Base-by-base conservation (phyloP, 1,140 invertebrate species). In the Teleopsis dalmanni region DNA sequence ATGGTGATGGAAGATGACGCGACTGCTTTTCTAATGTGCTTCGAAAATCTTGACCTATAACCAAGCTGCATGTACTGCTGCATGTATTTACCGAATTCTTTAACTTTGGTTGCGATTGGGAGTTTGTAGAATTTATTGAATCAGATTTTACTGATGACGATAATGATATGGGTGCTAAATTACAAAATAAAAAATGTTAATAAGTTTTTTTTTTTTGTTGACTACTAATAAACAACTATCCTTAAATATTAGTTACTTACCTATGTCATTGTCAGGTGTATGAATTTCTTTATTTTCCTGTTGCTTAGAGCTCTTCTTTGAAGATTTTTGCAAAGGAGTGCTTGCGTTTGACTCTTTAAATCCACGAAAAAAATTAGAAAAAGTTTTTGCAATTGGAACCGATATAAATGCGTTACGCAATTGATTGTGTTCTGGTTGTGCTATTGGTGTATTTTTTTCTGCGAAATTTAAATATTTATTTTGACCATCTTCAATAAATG, bases 61-160 rank as follows among this genome's bases (percentile, higher is more conserved):
- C 53, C n/a, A 57, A n/a, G 29, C 42, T 46, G 13, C 50, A 33
- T 19, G 22, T 33, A 34, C 45, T 48, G 25, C 36, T 34, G 21
- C 48, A 48, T n/a, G 23, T 46, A 37, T 49, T 50, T 29, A 44
- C 48, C 38, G 54, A 3, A 35, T 36, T 40, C 47, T 47, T 46
- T 23, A 37, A 41, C 22, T 29, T n/a, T n/a, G 35, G 13, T 19
- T 8, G 54, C 52, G 38, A 55, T 58, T 31, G 42, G 53, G 36
- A 46, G 19, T 14, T 21, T 34, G 47, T 35, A 43, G 48, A 37
- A 45, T 64, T 62, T 22, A 61, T 66, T 41, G 61, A 54, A 49
- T 66, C 64, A 11, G 64, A 67, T 62, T 67, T 66, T 59, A 64
- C 64, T 11, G 64, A 67, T 47, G 64, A 67, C 1, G 64, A 67